Evolutionary conservation across 2,888 invertebrate genomes (phyloP).

Genomic region (Cerastoderma edule): DNA sequence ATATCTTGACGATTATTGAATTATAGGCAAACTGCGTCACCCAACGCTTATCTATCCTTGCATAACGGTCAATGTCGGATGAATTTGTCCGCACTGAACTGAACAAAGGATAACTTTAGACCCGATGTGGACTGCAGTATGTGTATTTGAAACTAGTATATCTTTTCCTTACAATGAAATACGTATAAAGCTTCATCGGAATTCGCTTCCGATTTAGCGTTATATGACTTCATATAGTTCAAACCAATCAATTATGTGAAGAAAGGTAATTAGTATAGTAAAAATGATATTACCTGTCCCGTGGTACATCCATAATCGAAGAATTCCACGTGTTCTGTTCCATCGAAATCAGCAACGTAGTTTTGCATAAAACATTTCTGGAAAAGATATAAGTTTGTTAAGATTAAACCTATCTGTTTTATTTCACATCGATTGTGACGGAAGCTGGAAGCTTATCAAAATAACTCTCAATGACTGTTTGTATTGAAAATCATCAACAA

Average conservation of each 20-base stretch:
- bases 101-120: neutral
- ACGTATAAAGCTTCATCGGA: neutral
- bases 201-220: neutral
- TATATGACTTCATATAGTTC: neutral
- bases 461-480: neutral
- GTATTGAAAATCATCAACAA: neutral
- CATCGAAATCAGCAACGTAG: neutral
- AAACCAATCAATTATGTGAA: neutral
- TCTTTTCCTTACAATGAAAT: neutral
- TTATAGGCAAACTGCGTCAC: too few relatives aligned
- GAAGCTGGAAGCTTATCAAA: neutral
- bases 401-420: neutral
- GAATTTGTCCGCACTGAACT: too few relatives aligned
- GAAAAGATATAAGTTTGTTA: neutral
- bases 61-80: too few relatives aligned
- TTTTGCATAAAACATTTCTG: slow-evolving; percentile 19
- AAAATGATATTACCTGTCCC: slow-evolving; percentile 5
- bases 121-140: neutral
- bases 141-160: neutral
- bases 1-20: too few relatives aligned
- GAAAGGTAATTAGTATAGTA: neutral
- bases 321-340: neutral
- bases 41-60: too few relatives aligned
- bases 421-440: neutral
- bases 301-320: slow-evolving; percentile 11